Percentiles rank a stretch among this genome's conserved stretches.
Evolutionary conservation across 1,140 invertebrate genomes (phyloP).

Genomic region (Trichonephila clavata): DNA sequence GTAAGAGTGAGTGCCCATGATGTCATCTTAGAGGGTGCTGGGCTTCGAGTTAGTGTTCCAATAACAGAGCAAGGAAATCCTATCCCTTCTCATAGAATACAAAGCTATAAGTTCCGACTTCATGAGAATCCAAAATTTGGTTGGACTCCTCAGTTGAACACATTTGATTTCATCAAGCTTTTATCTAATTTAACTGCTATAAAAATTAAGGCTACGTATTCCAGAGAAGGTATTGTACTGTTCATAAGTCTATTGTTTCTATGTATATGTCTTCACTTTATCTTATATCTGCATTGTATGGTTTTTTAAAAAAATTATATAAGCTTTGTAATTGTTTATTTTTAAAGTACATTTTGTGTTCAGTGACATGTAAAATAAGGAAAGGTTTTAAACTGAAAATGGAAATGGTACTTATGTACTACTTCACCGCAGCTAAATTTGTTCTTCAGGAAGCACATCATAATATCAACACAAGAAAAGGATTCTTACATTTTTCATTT

Average conservation of each 20-base stretch:
- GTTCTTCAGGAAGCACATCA: too few species aligned
- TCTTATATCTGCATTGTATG: too few species aligned
- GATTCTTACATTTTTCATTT: too few species aligned
- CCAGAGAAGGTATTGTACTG: slow-evolving; percentile 84
- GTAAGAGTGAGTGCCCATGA: slow-evolving; percentile 89
- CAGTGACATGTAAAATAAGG: too few species aligned
- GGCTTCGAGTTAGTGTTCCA: slow-evolving; percentile 89
- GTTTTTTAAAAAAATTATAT: background rate
- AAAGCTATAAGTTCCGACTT: slow-evolving; percentile 90
- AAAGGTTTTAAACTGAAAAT: too few species aligned
- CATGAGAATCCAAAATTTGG: slow-evolving; percentile 91
- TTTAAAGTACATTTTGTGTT: background rate
- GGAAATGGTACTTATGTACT: too few species aligned
- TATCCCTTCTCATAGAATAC: slow-evolving; percentile 87
- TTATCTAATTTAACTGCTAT: slow-evolving; percentile 95
- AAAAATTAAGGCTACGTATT: slow-evolving; percentile 95
- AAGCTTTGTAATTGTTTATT: background rate
- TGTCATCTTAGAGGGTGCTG: slow-evolving; percentile 90
- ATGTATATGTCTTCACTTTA: too few species aligned
- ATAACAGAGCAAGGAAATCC: slow-evolving; percentile 95
- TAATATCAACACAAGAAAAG: too few species aligned
- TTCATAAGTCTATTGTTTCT: background rate
- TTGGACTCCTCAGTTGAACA: slow-evolving; percentile 92
- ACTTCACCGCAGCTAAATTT: too few species aligned
- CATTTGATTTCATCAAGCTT: slow-evolving; percentile 94